Conservation (phyloP, 1,140 invertebrate species). For the Drosophila grimshawi region DNA sequence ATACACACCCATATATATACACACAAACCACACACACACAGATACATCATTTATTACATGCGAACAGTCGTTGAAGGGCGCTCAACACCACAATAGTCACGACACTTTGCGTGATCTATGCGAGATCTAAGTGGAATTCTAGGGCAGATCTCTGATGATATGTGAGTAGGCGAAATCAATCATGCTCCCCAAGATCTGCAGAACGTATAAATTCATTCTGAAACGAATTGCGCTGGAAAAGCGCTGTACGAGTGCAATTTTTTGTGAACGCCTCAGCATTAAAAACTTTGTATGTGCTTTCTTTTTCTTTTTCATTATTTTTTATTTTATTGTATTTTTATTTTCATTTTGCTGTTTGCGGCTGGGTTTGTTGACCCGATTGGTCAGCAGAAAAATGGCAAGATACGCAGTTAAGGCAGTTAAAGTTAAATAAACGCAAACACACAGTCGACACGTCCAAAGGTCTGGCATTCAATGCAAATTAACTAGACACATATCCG, state of each 20-base stretch:
- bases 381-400: conserved; percentile 46
- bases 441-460: conserved; percentile 31
- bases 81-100: conserved; percentile 29
- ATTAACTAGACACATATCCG: conserved; percentile 55
- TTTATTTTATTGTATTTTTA: conserved; percentile 8
- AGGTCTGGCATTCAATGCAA: conserved; percentile 40
- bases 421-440: conserved; percentile 14
- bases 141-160: conserved; percentile 18
- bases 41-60: conserved; percentile 42
- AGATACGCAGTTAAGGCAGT: conserved; percentile 43
- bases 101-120: conserved; percentile 48
- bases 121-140: conserved; percentile 32
- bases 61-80: conserved; percentile 55
- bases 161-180: conserved; percentile 23
- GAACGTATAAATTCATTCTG: conserved; percentile 38
- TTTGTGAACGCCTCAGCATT: conserved; percentile 28
- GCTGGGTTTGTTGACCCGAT: conserved; percentile 46
- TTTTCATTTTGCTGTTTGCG: conserved; percentile 19
- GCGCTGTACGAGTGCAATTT: conserved; percentile 19
- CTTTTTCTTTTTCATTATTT: conserved; percentile 8
- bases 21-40: conserved; percentile 17
- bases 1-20: conserved; percentile 17
- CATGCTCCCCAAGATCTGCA: conserved; percentile 22
- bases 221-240: conserved; percentile 42
- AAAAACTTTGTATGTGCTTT: conserved; percentile 24